Conservation (phyloP, 2,888 invertebrate genomes). For the Tigriopus californicus region DNA sequence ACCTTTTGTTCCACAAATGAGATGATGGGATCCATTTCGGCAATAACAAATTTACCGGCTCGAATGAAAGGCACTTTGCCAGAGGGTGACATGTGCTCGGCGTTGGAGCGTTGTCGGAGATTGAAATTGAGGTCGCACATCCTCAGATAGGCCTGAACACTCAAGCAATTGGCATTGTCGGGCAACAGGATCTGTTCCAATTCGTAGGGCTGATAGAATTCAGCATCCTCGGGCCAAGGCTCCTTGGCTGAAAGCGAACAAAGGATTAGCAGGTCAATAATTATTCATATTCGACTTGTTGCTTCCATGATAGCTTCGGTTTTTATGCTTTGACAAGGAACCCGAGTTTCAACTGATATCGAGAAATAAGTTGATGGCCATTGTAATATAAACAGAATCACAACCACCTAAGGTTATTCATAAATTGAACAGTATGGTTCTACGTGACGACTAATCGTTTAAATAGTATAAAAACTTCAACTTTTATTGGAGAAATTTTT, state of each 20-base stretch:
- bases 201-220: conserved; percentile 70
- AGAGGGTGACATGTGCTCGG: conserved; percentile 90
- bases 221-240: conserved; percentile 73
- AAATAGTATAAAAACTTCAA: too few relatives aligned
- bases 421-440: too few relatives aligned
- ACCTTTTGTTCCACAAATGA: conserved; percentile 65
- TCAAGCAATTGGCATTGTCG: conserved; percentile 80
- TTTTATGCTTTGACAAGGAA: too few relatives aligned
- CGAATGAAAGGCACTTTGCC: conserved; percentile 68
- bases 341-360: too few relatives aligned
- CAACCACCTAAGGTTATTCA: too few relatives aligned
- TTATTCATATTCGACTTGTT: too few relatives aligned
- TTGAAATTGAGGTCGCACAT: conserved; percentile 72
- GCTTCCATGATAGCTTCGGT: too few relatives aligned
- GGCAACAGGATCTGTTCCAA: conserved; percentile 82
- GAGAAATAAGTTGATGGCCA: too few relatives aligned
- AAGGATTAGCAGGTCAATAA: too few relatives aligned
- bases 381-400: too few relatives aligned
- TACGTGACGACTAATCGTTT: too few relatives aligned
- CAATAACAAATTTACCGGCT: conserved; percentile 66
- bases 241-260: conserved; percentile 46
- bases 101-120: conserved; percentile 67
- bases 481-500: too few relatives aligned
- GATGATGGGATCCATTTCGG: conserved; percentile 79
- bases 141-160: conserved; percentile 77